Percentiles rank a stretch among this genome's conserved stretches.
These are phyloP conservation scores for Uloborus plumipes DNA, from an alignment of 2,888 invertebrate genomes.

Conservation along the genomic window DNA sequence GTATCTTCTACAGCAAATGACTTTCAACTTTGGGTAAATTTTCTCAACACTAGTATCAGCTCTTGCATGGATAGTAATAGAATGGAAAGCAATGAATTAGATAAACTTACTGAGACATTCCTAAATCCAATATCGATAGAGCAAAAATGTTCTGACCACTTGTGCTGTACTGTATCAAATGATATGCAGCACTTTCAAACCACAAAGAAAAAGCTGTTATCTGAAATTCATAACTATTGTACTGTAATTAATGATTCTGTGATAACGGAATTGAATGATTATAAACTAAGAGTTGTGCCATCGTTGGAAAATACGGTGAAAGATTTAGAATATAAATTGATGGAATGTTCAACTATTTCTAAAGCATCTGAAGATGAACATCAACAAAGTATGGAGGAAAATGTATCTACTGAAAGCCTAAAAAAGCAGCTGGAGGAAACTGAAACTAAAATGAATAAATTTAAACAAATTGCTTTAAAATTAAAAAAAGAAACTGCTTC, in stretches of 20 bases:
- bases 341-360: not conserved
- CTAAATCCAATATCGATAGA: not conserved
- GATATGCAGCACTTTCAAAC: constrained; percentile 4
- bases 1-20: constrained; percentile 7
- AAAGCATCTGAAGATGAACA: constrained; percentile 1
- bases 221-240: constrained; percentile 7
- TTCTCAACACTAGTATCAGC: too few species aligned
- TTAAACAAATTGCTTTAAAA: constrained; percentile 66
- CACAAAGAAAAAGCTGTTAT: constrained; percentile 18
- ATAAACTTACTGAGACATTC: not conserved
- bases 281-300: constrained; percentile 27
- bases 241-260: constrained; percentile 3
- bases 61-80: not conserved
- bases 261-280: constrained; percentile 7
- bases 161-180: constrained; percentile 9
- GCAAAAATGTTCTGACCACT: constrained; percentile 4
- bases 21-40: constrained; percentile 17
- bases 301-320: constrained; percentile 18
- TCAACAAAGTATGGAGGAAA: constrained; percentile 4
- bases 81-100: not conserved
- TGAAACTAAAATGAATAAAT: constrained; percentile 66
- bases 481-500: constrained; percentile 66
- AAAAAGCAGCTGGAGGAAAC: constrained; percentile 57
- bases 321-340: constrained; percentile 28
- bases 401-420: constrained; percentile 12